Conservation (phyloP, 2,113 vertebrate species). For the Chloebia gouldiae region DNA sequence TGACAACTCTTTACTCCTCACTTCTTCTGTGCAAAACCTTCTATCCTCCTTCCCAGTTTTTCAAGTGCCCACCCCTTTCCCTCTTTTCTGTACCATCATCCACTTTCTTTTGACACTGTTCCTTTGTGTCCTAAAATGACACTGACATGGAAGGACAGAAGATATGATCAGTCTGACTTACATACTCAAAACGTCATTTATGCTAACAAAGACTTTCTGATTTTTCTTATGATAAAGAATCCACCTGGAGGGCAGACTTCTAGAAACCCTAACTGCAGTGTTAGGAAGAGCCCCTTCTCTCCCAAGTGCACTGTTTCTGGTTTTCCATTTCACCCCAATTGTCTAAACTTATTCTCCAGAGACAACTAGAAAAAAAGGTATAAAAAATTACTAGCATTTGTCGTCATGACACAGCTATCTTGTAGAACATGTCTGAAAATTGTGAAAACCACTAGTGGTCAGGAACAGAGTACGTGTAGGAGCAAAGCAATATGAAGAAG, state of each 20-base stretch:
- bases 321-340: not conserved
- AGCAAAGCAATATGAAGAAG: not conserved
- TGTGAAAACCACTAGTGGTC: not conserved
- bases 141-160: not conserved
- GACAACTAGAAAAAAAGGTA: not conserved
- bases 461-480: not conserved
- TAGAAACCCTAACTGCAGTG: not conserved
- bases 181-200: accelerated
- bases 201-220: not conserved
- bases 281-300: not conserved
- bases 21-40: not conserved
- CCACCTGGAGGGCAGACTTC: not conserved
- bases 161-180: not conserved
- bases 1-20: not conserved
- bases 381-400: not conserved
- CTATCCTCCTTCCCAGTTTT: not conserved
- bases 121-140: not conserved
- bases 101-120: not conserved
- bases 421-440: not conserved
- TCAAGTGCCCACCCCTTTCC: not conserved
- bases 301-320: not conserved
- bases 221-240: not conserved
- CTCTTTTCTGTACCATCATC: not conserved
- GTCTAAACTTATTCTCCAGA: not conserved
- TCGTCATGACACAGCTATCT: not conserved